Evolutionary conservation across 2,797 vertebrate genomes (phyloP).

Genomic region (Pampus argenteus): DNA sequence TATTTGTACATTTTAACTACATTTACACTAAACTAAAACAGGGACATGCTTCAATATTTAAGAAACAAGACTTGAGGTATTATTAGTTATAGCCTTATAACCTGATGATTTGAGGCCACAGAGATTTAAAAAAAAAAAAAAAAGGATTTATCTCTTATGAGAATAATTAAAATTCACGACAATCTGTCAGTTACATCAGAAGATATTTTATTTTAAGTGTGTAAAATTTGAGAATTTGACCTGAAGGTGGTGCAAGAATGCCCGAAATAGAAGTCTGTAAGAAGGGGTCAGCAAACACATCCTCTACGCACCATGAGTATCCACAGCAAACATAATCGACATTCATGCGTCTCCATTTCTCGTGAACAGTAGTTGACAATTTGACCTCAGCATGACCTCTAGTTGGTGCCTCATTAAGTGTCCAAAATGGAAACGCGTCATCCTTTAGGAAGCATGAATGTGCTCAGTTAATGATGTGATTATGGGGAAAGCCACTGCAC

Average conservation of each 20-base stretch:
- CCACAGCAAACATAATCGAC: background rate
- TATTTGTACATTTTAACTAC: background rate
- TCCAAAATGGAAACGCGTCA: conserved; percentile 6
- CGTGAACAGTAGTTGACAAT: conserved; percentile 1
- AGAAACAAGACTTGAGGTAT: background rate
- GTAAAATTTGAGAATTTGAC: background rate
- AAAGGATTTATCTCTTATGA: background rate
- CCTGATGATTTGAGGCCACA: background rate
- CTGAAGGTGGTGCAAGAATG: background rate
- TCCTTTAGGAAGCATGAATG: conserved; percentile 1
- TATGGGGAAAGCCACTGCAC: conserved; percentile 6
- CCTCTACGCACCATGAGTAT: background rate
- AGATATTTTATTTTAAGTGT: background rate
- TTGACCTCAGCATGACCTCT: background rate
- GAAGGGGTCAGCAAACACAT: background rate
- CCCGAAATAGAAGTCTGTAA: no score
- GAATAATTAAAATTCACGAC: background rate
- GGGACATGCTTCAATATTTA: background rate
- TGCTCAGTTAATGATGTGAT: conserved; percentile 9
- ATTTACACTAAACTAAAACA: background rate
- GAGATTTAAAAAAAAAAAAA: background rate
- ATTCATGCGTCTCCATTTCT: background rate
- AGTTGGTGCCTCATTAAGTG: background rate
- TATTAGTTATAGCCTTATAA: background rate
- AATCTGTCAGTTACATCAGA: background rate